phyloP scores from a whole-genome alignment of 2,888 invertebrate species.

The Agrochola lychnidis region DNA sequence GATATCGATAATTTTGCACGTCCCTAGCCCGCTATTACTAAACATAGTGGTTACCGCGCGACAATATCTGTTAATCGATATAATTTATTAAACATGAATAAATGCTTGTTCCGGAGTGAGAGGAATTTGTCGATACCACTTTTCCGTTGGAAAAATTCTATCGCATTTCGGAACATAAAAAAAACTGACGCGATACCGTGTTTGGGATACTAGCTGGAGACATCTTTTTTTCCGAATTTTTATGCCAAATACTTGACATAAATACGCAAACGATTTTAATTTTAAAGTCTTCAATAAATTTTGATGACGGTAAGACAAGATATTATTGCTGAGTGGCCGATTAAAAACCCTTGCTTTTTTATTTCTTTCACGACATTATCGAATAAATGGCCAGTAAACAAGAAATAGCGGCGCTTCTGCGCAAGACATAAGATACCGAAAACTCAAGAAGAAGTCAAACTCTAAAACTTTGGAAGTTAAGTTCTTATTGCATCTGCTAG shows the following conservation, averaged over 20 bases:
- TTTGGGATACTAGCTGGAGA: constrained; percentile 29
- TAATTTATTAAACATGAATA: constrained; percentile 78
- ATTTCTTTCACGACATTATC: no score
- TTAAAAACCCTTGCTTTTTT: background rate
- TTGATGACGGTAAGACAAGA: background rate
- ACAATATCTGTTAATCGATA: constrained; percentile 67
- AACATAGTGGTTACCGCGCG: constrained; percentile 67
- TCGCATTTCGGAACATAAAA: constrained; percentile 72
- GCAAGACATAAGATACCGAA: background rate
- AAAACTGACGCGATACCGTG: constrained; percentile 49
- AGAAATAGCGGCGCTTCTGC: background rate
- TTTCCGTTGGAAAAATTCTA: constrained; percentile 66
- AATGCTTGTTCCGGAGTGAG: constrained; percentile 80
- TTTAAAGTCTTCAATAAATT: background rate
- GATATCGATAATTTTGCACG: constrained; percentile 47
- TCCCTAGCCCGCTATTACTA: constrained; percentile 57
- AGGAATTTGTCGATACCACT: constrained; percentile 68
- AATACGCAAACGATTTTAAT: background rate
- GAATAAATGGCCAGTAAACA: no score
- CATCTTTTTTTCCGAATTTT: background rate
- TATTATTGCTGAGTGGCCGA: background rate
- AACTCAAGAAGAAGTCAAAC: background rate
- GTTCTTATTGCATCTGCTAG: background rate
- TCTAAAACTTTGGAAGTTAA: constrained; percentile 7
- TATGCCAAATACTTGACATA: background rate